A percentile compares a stretch with the other conserved stretches of the same genome.
Conservation (phyloP, 2,113 vertebrate genomes). For the Dromaius novaehollandiae region DNA sequence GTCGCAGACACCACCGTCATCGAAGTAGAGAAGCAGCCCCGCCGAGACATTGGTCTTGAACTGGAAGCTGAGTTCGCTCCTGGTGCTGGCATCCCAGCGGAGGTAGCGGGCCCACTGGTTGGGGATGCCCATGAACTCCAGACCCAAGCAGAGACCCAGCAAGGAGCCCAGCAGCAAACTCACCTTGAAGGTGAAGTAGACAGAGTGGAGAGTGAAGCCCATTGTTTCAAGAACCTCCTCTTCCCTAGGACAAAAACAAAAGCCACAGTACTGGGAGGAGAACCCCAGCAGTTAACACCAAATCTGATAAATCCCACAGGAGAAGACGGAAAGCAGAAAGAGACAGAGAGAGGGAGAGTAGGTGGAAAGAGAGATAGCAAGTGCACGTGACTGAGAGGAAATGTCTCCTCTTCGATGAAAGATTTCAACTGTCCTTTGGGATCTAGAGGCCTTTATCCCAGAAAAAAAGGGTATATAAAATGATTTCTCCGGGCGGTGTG, state of each 20-base stretch:
- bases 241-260: constrained; percentile 31
- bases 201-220: constrained; percentile 80
- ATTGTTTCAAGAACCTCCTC: constrained; percentile 68
- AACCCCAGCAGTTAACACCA: background rate
- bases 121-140: constrained; percentile 93
- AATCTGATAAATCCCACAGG: constrained; percentile 27
- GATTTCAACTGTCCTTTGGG: constrained; percentile 69
- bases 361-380: background rate
- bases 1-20: constrained; percentile 95
- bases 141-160: constrained; percentile 83
- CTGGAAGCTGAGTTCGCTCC: constrained; percentile 94
- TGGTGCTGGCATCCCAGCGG: constrained; percentile 95
- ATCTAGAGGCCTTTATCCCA: constrained; percentile 70
- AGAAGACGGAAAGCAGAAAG: background rate
- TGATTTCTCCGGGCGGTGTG: background rate
- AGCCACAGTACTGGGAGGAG: background rate
- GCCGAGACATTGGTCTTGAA: constrained; percentile 91
- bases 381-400: background rate
- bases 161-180: constrained; percentile 86
- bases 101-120: constrained; percentile 96
- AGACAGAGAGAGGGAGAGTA: background rate
- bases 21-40: constrained; percentile 93
- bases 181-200: constrained; percentile 80
- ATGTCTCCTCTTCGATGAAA: constrained; percentile 52
- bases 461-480: background rate